phyloP scores from a whole-genome alignment of 1,140 invertebrate species.

The Drosophila nannoptera region DNA sequence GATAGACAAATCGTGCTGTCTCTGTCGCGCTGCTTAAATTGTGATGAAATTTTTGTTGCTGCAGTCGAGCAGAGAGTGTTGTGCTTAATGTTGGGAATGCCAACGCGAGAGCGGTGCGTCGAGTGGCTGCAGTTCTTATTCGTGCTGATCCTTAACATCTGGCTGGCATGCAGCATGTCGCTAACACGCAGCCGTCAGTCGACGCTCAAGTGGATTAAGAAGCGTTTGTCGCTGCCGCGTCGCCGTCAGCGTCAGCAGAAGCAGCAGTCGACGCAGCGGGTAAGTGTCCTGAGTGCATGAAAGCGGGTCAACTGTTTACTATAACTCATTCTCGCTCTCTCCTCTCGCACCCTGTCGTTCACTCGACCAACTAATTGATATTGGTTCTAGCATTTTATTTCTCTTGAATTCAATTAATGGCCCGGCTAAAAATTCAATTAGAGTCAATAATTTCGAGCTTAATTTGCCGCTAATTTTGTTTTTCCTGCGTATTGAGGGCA shows the following conservation, averaged over 20 bases:
- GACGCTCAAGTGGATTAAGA: slow-evolving; percentile 70
- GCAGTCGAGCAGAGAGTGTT: slow-evolving; percentile 13
- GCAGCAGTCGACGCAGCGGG: slow-evolving; percentile 20
- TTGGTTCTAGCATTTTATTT: slow-evolving; percentile 36
- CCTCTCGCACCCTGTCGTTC: no score
- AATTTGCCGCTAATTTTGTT: slow-evolving; percentile 66
- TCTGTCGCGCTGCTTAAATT: slow-evolving; percentile 7
- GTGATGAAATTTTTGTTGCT: slow-evolving; percentile 53
- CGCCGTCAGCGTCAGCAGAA: slow-evolving; percentile 28
- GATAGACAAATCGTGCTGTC: not conserved
- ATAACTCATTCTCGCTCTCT: not conserved
- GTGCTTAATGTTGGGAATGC: slow-evolving; percentile 59
- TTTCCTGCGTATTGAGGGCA: slow-evolving; percentile 65
- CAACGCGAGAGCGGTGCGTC: slow-evolving; percentile 51
- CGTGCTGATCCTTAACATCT: slow-evolving; percentile 53
- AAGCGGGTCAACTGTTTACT: slow-evolving; percentile 54
- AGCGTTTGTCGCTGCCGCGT: slow-evolving; percentile 55
- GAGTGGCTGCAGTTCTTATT: slow-evolving; percentile 65
- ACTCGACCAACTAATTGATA: slow-evolving; percentile 19
- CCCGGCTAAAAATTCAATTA: slow-evolving; percentile 41
- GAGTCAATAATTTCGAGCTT: slow-evolving; percentile 61
- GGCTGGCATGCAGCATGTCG: slow-evolving; percentile 62
- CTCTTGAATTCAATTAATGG: slow-evolving; percentile 62
- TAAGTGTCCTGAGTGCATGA: slow-evolving; percentile 30
- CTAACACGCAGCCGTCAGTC: slow-evolving; percentile 54